phyloP scores from a whole-genome alignment of 2,797 vertebrate species.

The Scolopax rusticola region DNA sequence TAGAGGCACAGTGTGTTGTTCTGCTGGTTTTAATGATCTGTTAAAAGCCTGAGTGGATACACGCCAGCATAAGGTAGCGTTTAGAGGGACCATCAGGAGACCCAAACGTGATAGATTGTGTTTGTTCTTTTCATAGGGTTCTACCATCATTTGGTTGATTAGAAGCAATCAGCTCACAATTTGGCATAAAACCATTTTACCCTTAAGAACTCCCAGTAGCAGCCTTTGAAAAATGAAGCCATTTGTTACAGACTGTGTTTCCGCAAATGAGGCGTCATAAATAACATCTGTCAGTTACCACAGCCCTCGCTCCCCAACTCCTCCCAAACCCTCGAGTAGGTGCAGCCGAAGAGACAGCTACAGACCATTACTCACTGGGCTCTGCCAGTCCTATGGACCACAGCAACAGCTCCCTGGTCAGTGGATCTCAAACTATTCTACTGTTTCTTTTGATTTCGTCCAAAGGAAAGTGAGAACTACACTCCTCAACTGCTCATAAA shows the following conservation, averaged over 20 bases:
- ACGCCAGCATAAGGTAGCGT: neutral
- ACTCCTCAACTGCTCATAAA: neutral
- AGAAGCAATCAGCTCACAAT: conserved; percentile 62
- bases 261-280: conserved; percentile 46
- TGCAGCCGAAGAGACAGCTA: neutral
- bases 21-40: neutral
- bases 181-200: conserved; percentile 38
- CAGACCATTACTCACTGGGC: neutral
- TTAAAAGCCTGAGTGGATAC: conserved; percentile 23
- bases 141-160: conserved; percentile 55
- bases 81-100: conserved; percentile 11
- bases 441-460: neutral
- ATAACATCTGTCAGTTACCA: conserved; percentile 48
- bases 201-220: conserved; percentile 25
- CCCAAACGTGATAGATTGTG: conserved; percentile 27
- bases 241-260: conserved; percentile 30
- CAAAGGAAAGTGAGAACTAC: neutral
- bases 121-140: neutral
- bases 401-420: neutral
- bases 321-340: conserved; percentile 17
- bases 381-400: neutral
- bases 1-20: conserved; percentile 5
- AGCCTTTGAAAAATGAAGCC: conserved; percentile 52
- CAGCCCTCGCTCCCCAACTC: neutral
- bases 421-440: neutral